Conservation (phyloP, 2,113 vertebrate genomes). For the Tyrannus savana region DNA sequence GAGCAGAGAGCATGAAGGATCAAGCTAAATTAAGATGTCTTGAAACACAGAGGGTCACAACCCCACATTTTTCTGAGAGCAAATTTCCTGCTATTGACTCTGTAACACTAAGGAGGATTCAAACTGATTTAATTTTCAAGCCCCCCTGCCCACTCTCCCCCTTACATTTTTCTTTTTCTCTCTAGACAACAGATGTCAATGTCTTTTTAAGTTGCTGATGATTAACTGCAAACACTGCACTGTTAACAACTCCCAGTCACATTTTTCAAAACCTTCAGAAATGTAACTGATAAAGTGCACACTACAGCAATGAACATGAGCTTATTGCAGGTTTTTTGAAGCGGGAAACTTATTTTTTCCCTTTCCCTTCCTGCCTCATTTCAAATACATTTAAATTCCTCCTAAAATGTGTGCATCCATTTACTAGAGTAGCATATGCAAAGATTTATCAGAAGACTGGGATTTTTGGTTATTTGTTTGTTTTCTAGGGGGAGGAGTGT, state of each 20-base stretch:
- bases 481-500: neutral
- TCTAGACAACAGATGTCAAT: constrained; percentile 68
- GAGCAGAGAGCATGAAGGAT: constrained; percentile 63
- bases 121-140: constrained; percentile 46
- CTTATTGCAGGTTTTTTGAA: constrained; percentile 28
- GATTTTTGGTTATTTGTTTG: neutral
- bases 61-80: constrained; percentile 63
- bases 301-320: constrained; percentile 18
- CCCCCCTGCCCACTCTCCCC: neutral
- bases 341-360: constrained; percentile 4
- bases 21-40: constrained; percentile 55
- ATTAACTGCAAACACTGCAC: constrained; percentile 58
- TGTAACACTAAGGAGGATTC: constrained; percentile 49
- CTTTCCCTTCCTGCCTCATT: constrained; percentile 15
- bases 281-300: constrained; percentile 51
- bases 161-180: constrained; percentile 30
- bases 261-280: constrained; percentile 66
- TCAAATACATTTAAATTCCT: constrained; percentile 59
- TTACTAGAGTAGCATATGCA: constrained; percentile 35
- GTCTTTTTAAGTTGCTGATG: constrained; percentile 65
- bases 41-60: constrained; percentile 68
- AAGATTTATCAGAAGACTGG: constrained; percentile 22
- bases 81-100: constrained; percentile 69
- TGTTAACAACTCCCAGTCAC: constrained; percentile 53
- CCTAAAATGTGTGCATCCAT: constrained; percentile 16